Percentiles rank a stretch among this genome's conserved stretches.
phyloP scores from a whole-genome alignment of 2,888 invertebrate genomes.

The Sinotaia quadrata region DNA sequence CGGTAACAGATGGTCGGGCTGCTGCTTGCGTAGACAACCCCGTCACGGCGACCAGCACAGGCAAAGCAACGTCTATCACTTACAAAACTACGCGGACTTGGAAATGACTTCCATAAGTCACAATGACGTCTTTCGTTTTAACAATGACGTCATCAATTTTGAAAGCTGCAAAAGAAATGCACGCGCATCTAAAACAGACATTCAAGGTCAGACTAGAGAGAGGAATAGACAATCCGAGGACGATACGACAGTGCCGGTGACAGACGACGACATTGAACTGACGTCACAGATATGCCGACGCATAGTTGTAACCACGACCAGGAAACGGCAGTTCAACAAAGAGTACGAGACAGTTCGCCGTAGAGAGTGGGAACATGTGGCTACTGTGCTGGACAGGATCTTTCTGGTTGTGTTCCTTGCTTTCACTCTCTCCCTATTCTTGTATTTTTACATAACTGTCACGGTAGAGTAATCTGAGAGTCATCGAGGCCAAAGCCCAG shows the following conservation, averaged over 20 bases:
- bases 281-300: background rate
- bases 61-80: too few relatives aligned
- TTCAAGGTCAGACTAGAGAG: background rate
- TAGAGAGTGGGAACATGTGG: slow-evolving; percentile 49
- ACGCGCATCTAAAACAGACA: background rate
- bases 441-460: background rate
- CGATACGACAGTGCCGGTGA: background rate
- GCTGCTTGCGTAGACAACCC: too few relatives aligned
- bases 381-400: slow-evolving; percentile 46
- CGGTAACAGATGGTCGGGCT: too few relatives aligned
- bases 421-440: slow-evolving; percentile 30
- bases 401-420: slow-evolving; percentile 45
- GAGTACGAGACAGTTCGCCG: too few relatives aligned
- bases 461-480: too few relatives aligned
- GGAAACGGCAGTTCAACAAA: background rate
- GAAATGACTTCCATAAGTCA: too few relatives aligned
- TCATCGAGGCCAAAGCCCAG: too few relatives aligned
- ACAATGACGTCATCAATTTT: too few relatives aligned
- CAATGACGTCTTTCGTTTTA: too few relatives aligned
- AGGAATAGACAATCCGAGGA: background rate
- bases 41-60: too few relatives aligned
- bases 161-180: background rate
- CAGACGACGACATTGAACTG: background rate
- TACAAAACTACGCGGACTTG: too few relatives aligned
- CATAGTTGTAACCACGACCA: slow-evolving; percentile 7